Base-by-base conservation (phyloP, 2,888 invertebrate genomes). In the Drosophila birchii region DNA sequence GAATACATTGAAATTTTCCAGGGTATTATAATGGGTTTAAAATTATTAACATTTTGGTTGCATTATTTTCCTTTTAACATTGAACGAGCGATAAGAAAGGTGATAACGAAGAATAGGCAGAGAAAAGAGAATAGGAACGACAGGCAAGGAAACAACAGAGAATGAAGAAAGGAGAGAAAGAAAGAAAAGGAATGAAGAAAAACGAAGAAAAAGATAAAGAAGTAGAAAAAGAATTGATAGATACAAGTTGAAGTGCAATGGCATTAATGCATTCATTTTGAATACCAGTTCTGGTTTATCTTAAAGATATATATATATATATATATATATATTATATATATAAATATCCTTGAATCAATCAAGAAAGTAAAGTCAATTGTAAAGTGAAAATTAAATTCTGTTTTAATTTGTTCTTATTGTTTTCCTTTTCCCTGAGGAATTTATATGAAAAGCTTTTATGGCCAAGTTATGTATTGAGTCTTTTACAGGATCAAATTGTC, bases 161-260 rank as follows among this genome's bases (percentile, higher is more conserved):
- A 29, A 34, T 6, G 18, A 29, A 32, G 6, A 12, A 29, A 38
- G 9, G n/a, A 16, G 11, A 8, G 7, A 26, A 20, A 23, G n/a
- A 47, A 6, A n/a, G n/a, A 3, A 11, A 20, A 12, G 18, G 16
- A 26, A 39, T 7, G 9, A 23, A 11, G n/a, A 32, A 43, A 43
- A 5, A 6, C 20, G 1, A 12, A 43, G 41, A 41, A 41, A 2
- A 12, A 12, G 14, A 14, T n/a, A 12, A 14, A 20, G 18, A 12
- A 20, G 6, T 7, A 20, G n/a, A n/a, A 43, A 7, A n/a, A 34
- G 11, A 38, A 36, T 34, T 20, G 5, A 18, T 36, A 63, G 64
- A 66, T 66, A 38, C 44, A 38, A 32, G 29, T 53, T 66, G 66
- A 63, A 66, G 66, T 53, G 66, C 66, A 66, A 66, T 66, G 66